phyloP scores from a whole-genome alignment of 2,797 vertebrate species.

The Zalophus californianus region DNA sequence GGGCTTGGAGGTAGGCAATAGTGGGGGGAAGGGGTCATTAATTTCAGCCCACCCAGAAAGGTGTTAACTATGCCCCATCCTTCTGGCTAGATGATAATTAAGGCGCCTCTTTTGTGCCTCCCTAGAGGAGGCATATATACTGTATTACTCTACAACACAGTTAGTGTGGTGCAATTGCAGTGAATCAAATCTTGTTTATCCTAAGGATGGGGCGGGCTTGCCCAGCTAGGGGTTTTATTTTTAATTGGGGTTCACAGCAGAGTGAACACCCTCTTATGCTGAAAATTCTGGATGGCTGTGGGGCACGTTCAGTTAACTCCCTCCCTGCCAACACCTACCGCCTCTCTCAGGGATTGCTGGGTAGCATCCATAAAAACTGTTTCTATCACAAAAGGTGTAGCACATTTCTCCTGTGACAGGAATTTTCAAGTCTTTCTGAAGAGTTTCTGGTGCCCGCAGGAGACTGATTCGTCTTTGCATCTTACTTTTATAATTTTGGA shows the following conservation, averaged over 20 bases:
- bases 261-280: conserved; percentile 73
- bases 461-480: background rate
- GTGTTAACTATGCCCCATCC: conserved; percentile 84
- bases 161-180: conserved; percentile 1
- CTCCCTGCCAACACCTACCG: conserved; percentile 31
- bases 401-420: background rate
- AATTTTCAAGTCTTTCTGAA: background rate
- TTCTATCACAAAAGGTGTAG: background rate
- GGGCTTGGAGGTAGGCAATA: conserved; percentile 75
- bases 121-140: conserved; percentile 77
- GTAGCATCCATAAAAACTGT: background rate
- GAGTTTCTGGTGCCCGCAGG: background rate
- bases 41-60: conserved; percentile 86
- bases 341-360: background rate
- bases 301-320: conserved; percentile 67
- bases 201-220: conserved; percentile 57
- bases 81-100: conserved; percentile 84
- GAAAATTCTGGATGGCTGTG: conserved; percentile 68
- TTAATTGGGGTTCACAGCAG: conserved; percentile 81
- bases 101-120: conserved; percentile 79
- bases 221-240: conserved; percentile 76
- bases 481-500: background rate
- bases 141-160: conserved; percentile 65
- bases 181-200: conserved; percentile 81
- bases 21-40: conserved; percentile 79